Evolutionary conservation across 2,797 vertebrate genomes (phyloP).

Genomic region (Coluber constrictor): DNA sequence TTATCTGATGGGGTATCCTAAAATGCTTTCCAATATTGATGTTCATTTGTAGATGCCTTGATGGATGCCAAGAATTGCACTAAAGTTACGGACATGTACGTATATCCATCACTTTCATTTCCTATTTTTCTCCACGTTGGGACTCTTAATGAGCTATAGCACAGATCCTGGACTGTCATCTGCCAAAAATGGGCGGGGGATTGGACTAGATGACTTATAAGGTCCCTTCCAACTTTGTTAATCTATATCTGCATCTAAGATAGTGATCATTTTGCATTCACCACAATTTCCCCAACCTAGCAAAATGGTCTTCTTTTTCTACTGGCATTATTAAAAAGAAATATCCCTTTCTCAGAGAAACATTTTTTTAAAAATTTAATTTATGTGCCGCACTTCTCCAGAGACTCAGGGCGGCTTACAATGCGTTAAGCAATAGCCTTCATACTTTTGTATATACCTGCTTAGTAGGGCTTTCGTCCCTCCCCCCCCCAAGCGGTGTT

Average conservation of each 20-base stretch:
- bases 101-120: background rate
- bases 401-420: no score
- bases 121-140: background rate
- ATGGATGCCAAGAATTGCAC: background rate
- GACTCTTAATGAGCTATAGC: background rate
- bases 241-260: no score
- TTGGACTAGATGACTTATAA: no score
- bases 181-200: no score
- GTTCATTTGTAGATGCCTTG: background rate
- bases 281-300: background rate
- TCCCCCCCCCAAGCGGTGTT: no score
- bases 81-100: background rate
- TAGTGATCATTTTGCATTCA: background rate
- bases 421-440: no score
- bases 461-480: no score
- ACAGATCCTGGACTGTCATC: background rate
- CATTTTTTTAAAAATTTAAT: background rate
- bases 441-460: no score
- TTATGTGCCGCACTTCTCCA: no score
- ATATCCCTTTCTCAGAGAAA: background rate
- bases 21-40: background rate
- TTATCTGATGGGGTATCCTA: background rate
- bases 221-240: no score
- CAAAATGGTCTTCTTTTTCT: background rate
- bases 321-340: no score